Conservation (phyloP, 2,888 invertebrate species). For the Mythimna impura region DNA sequence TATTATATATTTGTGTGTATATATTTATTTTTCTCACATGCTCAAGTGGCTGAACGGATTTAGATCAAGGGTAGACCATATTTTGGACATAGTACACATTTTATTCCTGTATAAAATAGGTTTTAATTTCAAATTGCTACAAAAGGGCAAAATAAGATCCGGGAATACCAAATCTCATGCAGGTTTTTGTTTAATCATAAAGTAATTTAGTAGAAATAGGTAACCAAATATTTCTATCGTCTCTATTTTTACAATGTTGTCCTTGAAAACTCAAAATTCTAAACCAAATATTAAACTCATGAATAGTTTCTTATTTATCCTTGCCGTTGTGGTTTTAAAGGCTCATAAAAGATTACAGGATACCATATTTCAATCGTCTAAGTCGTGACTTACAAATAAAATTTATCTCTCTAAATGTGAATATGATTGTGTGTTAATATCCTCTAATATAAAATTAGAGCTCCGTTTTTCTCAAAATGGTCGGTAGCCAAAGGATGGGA, state of each 20-base stretch:
- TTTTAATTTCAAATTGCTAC: no score
- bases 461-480: constrained; percentile 37
- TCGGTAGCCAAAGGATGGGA: constrained; percentile 59
- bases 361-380: constrained; percentile 19
- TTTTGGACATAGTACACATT: no score
- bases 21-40: no score
- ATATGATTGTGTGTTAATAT: constrained; percentile 48
- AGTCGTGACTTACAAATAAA: constrained; percentile 55
- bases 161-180: no score
- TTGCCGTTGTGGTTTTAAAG: background rate
- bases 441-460: constrained; percentile 39
- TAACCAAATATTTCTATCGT: no score
- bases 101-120: no score
- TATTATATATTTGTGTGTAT: no score
- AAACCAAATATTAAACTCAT: background rate
- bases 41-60: no score
- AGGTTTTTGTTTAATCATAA: no score
- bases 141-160: no score
- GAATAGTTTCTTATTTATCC: background rate
- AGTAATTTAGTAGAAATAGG: no score
- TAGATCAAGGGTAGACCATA: no score
- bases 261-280: background rate
- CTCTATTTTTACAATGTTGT: background rate
- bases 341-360: constrained; percentile 23
- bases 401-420: constrained; percentile 43